Evolutionary conservation across 2,888 invertebrate genomes (phyloP), one percentile per base, ranked within the genome.

Genomic region (Standfussiana lucernea): DNA sequence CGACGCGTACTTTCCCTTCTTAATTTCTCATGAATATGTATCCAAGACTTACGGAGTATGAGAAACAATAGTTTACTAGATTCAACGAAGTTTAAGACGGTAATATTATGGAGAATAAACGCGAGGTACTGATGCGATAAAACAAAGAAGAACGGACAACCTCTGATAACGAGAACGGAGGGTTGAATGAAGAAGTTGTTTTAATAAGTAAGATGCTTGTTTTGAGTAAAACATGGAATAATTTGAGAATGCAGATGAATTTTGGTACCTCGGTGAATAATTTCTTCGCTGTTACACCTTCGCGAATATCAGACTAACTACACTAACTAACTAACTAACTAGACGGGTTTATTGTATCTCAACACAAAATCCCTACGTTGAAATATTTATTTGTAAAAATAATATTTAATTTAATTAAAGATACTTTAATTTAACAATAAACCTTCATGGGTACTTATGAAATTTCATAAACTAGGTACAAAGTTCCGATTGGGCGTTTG

Each of bases 1-100:
- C 53, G 70, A 67, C 70, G 66, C 69, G 56, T 70, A 70, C 50
- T 56, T 75, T 40, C 10, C 28, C n/a, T 72, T 62, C 64, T 72
- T 72, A 72, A 75, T 72, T 47, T 11, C 70, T 83, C 75, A 83
- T 83, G 75, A 83, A 83, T 83, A 83, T 83, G 79, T 66, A 83
- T 75, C 40, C 28, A 50, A 69, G 45, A 61, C 37, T 61, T 59
- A 35, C 69, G 4, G 56, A 59, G 47, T 72, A 67, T 72, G 75
- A 83, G 70, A 69, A 79, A 79, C 69, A 72, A 83, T 83, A 75
- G 79, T 79, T 79, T 82, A 77, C 65, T 77, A 62, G 82, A n/a
- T 73, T 61, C 66, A 47, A 73, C 72, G 50, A 50, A 74, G 24
- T 74, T 72, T 21, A 68, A 74, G 66, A 70, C 64, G 32, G 50